phyloP scores from a whole-genome alignment of 2,797 vertebrate species.

The Brachyrhaphis roseni region DNA sequence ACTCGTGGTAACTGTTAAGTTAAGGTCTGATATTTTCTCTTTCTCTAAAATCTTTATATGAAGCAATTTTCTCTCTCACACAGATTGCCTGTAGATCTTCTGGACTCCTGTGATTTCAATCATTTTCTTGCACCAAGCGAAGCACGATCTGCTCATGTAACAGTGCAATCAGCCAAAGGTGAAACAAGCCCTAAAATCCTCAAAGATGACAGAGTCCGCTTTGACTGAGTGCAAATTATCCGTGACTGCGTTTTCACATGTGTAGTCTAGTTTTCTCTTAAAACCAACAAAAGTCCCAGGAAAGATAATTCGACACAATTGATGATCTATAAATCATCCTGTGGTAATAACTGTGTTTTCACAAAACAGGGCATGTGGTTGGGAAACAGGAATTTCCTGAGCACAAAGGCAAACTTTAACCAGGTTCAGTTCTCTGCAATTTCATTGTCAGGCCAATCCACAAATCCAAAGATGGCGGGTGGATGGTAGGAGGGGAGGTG shows the following conservation, averaged over 20 bases:
- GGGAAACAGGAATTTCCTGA: slow-evolving; percentile 67
- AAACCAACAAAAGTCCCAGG: slow-evolving; percentile 51
- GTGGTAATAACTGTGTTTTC: slow-evolving; percentile 67
- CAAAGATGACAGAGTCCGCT: slow-evolving; percentile 16
- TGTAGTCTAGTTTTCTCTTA: slow-evolving; percentile 49
- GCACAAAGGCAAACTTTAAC: slow-evolving; percentile 63
- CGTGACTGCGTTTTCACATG: slow-evolving; percentile 40
- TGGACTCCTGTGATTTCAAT: neutral
- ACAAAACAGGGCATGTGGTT: slow-evolving; percentile 43
- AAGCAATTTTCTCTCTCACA: neutral
- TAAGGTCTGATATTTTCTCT: no score
- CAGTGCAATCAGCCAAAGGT: neutral
- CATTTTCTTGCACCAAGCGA: neutral
- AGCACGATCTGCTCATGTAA: neutral
- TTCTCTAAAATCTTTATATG: neutral
- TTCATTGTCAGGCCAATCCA: slow-evolving; percentile 63
- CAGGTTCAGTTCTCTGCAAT: slow-evolving; percentile 66
- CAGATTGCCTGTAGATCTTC: neutral
- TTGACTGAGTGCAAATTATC: slow-evolving; percentile 36
- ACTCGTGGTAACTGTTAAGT: no score
- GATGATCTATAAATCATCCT: slow-evolving; percentile 63
- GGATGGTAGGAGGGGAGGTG: slow-evolving; percentile 5
- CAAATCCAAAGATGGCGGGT: slow-evolving; percentile 25
- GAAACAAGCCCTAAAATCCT: slow-evolving; percentile 13
- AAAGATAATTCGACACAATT: slow-evolving; percentile 27